Base-by-base conservation (phyloP, 2,797 vertebrate genomes). In the Fratercula arctica region DNA sequence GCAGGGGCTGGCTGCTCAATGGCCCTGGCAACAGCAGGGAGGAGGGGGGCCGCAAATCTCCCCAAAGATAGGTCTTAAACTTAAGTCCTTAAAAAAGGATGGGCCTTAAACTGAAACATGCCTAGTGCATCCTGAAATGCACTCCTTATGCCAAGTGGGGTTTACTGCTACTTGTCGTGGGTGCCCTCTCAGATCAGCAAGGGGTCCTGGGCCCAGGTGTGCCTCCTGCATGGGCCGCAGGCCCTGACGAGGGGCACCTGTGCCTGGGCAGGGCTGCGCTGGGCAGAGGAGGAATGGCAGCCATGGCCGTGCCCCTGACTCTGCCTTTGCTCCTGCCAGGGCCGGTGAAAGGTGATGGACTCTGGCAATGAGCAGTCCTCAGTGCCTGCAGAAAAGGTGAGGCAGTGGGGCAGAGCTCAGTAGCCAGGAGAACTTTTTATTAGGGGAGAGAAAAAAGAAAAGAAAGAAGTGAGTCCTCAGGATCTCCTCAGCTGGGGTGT, bases 291-390 rank as follows among this genome's bases (percentile, higher is more conserved):
- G 48, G 25, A n/a, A 3, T 0, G 8, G 41, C 20, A 13, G 75
- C 1, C 0, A 5, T 16, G 28, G 21, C 31, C 0, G 0, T 4
- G 20, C 1, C 6, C 1, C 0, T 4, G 18, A 2, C 6, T 45
- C 61, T 26, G 37, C 28, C 25, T 41, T 48, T 23, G 43, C 24
- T 25, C n/a, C 21, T 46, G 10, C 28, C 35, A 13, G 13, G 4
- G 13, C 9, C 7, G 12, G 4, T 3, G 45, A 35, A 39, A 33
- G 41, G 51, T 18, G 61, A 7, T 6, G 25, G 66, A 11, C 12
- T 61, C 16, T 13, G 19, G 56, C 11, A 26, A n/a, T 13, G 28
- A 76, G 39, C 16, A 24, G 43, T 23, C 37, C 26, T 70, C 1
- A 2, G 23, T 10, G 7, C 5, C 6, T 13, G 17, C 25, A n/a